phyloP scores from a whole-genome alignment of 2,888 invertebrate genomes.

The Diachrysia chrysitis region DNA sequence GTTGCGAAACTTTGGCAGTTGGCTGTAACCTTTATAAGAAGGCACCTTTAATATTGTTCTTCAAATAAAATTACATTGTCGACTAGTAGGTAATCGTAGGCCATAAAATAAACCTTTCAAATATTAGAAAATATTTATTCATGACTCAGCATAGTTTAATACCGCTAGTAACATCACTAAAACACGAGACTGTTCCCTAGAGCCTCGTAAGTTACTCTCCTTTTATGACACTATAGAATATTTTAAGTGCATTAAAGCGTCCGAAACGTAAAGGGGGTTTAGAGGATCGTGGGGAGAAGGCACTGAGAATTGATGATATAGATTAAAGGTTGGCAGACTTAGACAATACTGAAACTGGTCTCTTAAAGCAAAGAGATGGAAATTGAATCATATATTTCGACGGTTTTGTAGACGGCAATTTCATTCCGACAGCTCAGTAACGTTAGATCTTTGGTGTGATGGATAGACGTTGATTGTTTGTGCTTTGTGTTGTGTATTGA shows the following conservation, averaged over 20 bases:
- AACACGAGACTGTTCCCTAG: conserved; percentile 63
- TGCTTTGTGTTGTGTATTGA: conserved; percentile 16
- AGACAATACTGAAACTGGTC: conserved; percentile 39
- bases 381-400: conserved; percentile 51
- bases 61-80: not conserved
- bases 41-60: not conserved
- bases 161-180: conserved; percentile 55
- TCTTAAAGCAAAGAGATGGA: conserved; percentile 34
- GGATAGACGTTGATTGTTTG: conserved; percentile 20
- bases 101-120: not conserved
- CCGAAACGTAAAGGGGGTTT: conserved; percentile 56
- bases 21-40: not conserved
- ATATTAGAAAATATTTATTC: conserved; percentile 25
- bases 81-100: not conserved
- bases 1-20: not conserved
- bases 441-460: conserved; percentile 27
- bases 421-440: conserved; percentile 23
- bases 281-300: conserved; percentile 28
- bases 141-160: conserved; percentile 40
- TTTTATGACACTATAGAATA: conserved; percentile 85
- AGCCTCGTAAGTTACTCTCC: conserved; percentile 76
- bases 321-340: conserved; percentile 62
- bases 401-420: conserved; percentile 23
- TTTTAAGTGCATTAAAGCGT: conserved; percentile 81
- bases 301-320: conserved; percentile 64